A percentile compares a stretch with the other conserved stretches of the same genome.
These are phyloP conservation scores for Calidris pugnax DNA, from an alignment of 2,113 vertebrate species.

Conservation along the genomic window DNA sequence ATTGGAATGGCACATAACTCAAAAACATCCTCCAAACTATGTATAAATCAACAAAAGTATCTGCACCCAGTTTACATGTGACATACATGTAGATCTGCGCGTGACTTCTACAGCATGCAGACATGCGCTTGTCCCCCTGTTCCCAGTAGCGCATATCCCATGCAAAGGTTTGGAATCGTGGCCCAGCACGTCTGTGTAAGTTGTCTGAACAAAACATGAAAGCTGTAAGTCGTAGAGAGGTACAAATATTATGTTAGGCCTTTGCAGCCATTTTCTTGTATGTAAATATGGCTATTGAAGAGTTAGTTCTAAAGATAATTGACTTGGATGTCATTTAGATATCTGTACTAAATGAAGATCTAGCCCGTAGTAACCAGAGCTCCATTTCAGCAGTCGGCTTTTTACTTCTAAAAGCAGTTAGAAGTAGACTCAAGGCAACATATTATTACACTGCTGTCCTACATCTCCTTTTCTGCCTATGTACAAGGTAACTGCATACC, in stretches of 20 bases:
- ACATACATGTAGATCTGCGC: background rate
- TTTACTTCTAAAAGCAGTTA: slow-evolving; percentile 26
- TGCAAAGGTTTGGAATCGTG: slow-evolving; percentile 44
- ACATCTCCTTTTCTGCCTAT: slow-evolving; percentile 26
- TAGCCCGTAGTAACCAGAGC: background rate
- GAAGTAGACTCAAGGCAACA: slow-evolving; percentile 60
- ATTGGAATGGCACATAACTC: background rate
- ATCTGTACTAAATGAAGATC: slow-evolving; percentile 12
- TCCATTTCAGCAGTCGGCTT: slow-evolving; percentile 35
- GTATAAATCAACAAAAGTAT: background rate
- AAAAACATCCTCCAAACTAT: background rate
- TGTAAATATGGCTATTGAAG: slow-evolving; percentile 63
- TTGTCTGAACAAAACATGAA: slow-evolving; percentile 43
- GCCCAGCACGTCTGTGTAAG: slow-evolving; percentile 29
- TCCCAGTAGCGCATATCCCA: slow-evolving; percentile 7
- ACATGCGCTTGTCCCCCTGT: background rate
- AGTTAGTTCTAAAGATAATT: slow-evolving; percentile 57
- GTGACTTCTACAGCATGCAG: background rate
- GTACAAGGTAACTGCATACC: background rate
- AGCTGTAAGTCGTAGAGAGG: slow-evolving; percentile 59
- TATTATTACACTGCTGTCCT: slow-evolving; percentile 29
- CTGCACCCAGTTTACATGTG: background rate
- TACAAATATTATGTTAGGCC: slow-evolving; percentile 36
- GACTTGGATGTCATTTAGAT: slow-evolving; percentile 6
- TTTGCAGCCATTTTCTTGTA: slow-evolving; percentile 49